Percentiles rank a stretch among this genome's conserved stretches.
Evolutionary conservation across 2,888 invertebrate genomes (phyloP).

Genomic region (Tiliacea aurago): DNA sequence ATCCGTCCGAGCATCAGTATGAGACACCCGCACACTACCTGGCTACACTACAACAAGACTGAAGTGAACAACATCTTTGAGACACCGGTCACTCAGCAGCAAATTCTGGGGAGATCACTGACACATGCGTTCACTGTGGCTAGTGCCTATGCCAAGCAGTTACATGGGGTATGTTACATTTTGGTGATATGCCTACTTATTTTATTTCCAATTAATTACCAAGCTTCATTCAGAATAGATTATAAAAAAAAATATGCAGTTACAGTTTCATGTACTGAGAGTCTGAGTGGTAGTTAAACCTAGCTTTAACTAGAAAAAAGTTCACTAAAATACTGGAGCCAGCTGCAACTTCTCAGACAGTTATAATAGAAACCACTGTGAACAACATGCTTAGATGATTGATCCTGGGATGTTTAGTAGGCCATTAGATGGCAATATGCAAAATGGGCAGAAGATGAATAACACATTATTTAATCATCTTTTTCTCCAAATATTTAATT

Average conservation of each 20-base stretch:
- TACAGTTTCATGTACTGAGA: too few species aligned
- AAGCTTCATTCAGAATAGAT: not conserved
- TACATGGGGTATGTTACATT: constrained; percentile 92
- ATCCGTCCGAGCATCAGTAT: constrained; percentile 83
- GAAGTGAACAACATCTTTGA: constrained; percentile 93
- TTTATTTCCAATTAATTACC: constrained; percentile 1
- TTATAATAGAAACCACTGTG: not conserved
- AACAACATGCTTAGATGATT: not conserved
- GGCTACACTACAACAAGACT: constrained; percentile 92
- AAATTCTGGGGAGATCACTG: constrained; percentile 93
- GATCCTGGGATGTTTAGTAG: constrained; percentile 3
- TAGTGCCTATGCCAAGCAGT: constrained; percentile 93
- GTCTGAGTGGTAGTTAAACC: constrained; percentile 7
- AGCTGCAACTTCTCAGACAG: not conserved
- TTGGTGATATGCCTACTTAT: not conserved
- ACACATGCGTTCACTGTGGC: constrained; percentile 94
- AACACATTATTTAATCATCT: constrained; percentile 48
- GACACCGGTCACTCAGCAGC: constrained; percentile 92
- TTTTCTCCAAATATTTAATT: constrained; percentile 49
- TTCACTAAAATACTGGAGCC: not conserved
- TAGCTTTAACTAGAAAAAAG: not conserved
- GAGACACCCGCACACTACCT: constrained; percentile 94
- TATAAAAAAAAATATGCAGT: too few species aligned
- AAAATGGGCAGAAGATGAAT: constrained; percentile 43
- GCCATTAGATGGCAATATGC: not conserved